A percentile compares a stretch with the other conserved stretches of the same genome.
Evolutionary conservation across 2,888 invertebrate species (phyloP).

Genomic region (Unio delphinus): DNA sequence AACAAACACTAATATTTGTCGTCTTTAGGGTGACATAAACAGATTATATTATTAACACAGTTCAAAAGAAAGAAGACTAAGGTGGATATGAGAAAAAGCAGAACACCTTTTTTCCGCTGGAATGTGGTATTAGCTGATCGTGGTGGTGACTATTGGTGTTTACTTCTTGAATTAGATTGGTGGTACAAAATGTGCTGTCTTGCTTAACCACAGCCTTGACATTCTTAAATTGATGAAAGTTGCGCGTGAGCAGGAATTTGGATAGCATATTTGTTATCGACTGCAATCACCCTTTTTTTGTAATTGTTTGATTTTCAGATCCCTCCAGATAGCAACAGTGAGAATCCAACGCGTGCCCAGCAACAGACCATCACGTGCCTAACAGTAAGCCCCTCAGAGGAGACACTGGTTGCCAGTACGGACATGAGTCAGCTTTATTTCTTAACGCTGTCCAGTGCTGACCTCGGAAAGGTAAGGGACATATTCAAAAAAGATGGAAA

Average conservation of each 20-base stretch:
- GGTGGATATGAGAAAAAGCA: no score
- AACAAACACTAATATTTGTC: no score
- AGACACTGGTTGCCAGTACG: conserved; percentile 72
- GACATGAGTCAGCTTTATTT: conserved; percentile 72
- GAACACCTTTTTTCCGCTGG: no score
- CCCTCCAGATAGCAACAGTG: conserved; percentile 63
- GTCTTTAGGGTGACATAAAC: no score
- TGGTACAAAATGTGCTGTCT: background rate
- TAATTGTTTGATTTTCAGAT: conserved; percentile 42
- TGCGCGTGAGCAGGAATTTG: background rate
- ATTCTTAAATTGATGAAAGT: no score
- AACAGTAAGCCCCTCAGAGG: conserved; percentile 72
- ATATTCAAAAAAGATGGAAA: background rate
- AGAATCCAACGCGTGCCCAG: conserved; percentile 60
- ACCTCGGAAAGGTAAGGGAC: conserved; percentile 64
- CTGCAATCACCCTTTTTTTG: no score
- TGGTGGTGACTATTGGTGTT: no score
- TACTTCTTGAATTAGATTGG: no score
- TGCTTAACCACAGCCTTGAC: background rate
- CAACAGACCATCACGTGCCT: conserved; percentile 64
- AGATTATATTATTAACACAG: no score
- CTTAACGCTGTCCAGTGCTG: conserved; percentile 69
- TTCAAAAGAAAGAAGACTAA: no score
- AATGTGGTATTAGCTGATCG: no score
- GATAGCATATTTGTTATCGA: no score